A percentile compares a stretch with the other conserved stretches of the same genome.
Conservation (phyloP, 2,797 vertebrate genomes). For the Chaenodraco wilsoni region DNA sequence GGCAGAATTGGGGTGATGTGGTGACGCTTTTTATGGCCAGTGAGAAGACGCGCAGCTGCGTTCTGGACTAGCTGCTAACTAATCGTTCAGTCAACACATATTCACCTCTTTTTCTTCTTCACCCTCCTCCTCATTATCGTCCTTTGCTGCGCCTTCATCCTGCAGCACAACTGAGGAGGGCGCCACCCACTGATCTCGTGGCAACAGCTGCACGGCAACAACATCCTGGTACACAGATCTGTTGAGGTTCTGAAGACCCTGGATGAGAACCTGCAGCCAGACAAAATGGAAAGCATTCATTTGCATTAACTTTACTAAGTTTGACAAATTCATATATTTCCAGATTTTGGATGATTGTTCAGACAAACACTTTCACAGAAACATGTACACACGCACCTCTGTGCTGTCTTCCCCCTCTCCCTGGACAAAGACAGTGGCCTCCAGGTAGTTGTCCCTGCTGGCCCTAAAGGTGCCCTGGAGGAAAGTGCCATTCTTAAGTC, state of each 20-base stretch:
- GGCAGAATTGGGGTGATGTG: no score
- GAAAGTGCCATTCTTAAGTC: constrained; percentile 91
- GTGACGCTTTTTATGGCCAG: no score
- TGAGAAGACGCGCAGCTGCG: no score
- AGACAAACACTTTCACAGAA: not conserved
- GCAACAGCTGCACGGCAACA: constrained; percentile 91
- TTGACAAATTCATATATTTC: not conserved
- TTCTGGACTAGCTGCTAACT: no score
- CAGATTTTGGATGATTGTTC: not conserved
- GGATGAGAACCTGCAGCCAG: constrained; percentile 88
- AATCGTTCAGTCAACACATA: not conserved
- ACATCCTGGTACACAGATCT: constrained; percentile 94
- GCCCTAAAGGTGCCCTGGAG: constrained; percentile 94
- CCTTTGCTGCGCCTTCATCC: constrained; percentile 89
- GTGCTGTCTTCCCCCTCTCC: constrained; percentile 88
- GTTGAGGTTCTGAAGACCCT: constrained; percentile 94
- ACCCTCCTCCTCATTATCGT: constrained; percentile 80
- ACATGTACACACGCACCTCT: constrained; percentile 81
- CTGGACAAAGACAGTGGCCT: constrained; percentile 94
- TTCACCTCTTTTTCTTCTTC: constrained; percentile 87
- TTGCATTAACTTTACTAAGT: not conserved
- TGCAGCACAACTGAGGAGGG: constrained; percentile 93
- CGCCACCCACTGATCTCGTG: constrained; percentile 88
- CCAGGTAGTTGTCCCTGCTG: constrained; percentile 96
- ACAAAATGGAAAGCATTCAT: not conserved